Percentiles rank a stretch among this genome's conserved stretches.
phyloP scores from a whole-genome alignment of 2,113 vertebrate species.

The Melierax canorus region DNA sequence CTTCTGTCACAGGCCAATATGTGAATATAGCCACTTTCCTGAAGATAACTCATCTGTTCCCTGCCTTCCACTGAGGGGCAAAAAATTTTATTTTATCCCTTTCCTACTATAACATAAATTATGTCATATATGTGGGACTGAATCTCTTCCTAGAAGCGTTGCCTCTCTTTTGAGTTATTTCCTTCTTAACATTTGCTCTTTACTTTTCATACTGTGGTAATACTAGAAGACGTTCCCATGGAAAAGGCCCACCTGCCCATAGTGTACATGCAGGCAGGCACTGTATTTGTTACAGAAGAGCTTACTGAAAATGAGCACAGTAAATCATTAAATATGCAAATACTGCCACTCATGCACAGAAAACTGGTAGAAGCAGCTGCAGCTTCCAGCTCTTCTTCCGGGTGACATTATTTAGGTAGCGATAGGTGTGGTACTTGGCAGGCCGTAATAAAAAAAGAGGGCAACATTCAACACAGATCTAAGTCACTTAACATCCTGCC shows the following conservation, averaged over 20 bases:
- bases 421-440: neutral
- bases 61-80: neutral
- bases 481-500: neutral
- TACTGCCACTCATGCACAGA: neutral
- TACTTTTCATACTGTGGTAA: neutral
- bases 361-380: neutral
- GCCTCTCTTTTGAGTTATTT: neutral
- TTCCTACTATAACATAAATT: neutral
- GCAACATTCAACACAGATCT: neutral
- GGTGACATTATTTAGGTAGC: neutral
- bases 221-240: neutral
- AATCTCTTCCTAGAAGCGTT: neutral
- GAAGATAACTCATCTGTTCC: neutral
- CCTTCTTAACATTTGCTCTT: neutral
- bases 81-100: neutral
- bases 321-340: constrained; percentile 14
- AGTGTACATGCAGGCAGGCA: neutral
- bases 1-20: neutral
- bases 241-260: neutral
- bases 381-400: neutral
- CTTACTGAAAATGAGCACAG: neutral
- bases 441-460: neutral
- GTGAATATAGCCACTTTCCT: neutral
- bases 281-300: neutral
- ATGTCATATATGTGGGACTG: neutral